Conservation (phyloP, 1,140 invertebrate species). For the Acyrthosiphon pisum region DNA sequence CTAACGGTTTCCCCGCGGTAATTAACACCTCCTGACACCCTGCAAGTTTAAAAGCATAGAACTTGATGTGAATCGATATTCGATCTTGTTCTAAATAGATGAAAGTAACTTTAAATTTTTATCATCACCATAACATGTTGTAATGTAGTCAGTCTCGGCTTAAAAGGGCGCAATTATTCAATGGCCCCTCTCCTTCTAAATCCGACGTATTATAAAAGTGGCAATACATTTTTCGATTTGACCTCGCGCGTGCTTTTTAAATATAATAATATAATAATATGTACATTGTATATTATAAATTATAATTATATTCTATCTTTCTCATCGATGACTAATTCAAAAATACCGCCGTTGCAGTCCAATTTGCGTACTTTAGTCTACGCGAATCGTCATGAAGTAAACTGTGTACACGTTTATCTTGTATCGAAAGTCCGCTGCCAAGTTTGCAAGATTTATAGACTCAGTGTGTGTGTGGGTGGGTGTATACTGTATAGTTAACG, state of each 20-base stretch:
- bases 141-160: background rate
- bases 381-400: background rate
- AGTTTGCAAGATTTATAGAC: background rate
- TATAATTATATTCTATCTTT: background rate
- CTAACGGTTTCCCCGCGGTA: background rate
- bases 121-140: background rate
- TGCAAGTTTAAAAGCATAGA: background rate
- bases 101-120: background rate
- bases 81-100: too few relatives aligned
- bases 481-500: background rate
- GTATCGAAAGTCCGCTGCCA: background rate
- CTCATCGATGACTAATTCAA: slow-evolving; percentile 1
- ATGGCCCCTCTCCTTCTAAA: background rate
- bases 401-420: background rate
- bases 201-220: background rate
- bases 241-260: background rate
- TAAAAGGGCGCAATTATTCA: background rate
- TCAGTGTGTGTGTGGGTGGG: background rate
- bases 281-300: too few relatives aligned
- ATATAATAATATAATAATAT: too few relatives aligned
- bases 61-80: too few relatives aligned
- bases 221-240: background rate
- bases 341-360: background rate
- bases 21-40: background rate
- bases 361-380: background rate